Percentiles rank a stretch among this genome's conserved stretches.
Conservation (phyloP, 2,113 vertebrate species). For the Solenodon paradoxus region DNA sequence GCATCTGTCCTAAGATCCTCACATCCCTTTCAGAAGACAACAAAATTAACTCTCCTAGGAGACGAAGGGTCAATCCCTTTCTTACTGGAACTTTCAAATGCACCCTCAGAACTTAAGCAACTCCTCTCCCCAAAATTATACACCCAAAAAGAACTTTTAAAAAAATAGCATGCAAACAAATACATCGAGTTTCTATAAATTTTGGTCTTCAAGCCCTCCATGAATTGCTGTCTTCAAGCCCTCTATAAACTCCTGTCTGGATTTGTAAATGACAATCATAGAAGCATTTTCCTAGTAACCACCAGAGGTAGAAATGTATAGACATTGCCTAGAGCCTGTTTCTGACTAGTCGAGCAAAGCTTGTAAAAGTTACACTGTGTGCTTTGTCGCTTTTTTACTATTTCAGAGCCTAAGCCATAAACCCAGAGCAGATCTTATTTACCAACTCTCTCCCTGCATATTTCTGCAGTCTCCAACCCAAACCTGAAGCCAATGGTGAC, state of each 20-base stretch:
- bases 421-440: not conserved
- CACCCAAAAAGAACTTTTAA: slow-evolving; percentile 21
- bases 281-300: slow-evolving; percentile 31
- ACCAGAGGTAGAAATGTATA: not conserved
- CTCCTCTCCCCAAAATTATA: not conserved
- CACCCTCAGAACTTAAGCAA: not conserved
- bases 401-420: slow-evolving; percentile 10
- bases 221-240: not conserved
- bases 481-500: not conserved
- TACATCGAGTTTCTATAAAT: not conserved
- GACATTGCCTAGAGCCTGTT: not conserved
- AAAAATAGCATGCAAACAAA: slow-evolving; percentile 27
- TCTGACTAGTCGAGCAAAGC: not conserved
- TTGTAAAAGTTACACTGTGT: slow-evolving; percentile 48
- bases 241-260: slow-evolving; percentile 25
- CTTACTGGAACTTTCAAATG: not conserved
- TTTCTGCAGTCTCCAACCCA: slow-evolving; percentile 1
- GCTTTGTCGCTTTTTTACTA: not conserved
- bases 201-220: not conserved
- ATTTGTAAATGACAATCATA: slow-evolving; percentile 26
- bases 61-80: not conserved
- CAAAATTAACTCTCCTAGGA: not conserved
- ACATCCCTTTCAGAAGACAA: not conserved
- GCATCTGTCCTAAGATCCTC: not conserved
- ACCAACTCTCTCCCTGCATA: not conserved